Evolutionary conservation across 2,113 vertebrate species (phyloP), one percentile per base, ranked within the genome.

Genomic region (Potamarius usumacintae): DNA sequence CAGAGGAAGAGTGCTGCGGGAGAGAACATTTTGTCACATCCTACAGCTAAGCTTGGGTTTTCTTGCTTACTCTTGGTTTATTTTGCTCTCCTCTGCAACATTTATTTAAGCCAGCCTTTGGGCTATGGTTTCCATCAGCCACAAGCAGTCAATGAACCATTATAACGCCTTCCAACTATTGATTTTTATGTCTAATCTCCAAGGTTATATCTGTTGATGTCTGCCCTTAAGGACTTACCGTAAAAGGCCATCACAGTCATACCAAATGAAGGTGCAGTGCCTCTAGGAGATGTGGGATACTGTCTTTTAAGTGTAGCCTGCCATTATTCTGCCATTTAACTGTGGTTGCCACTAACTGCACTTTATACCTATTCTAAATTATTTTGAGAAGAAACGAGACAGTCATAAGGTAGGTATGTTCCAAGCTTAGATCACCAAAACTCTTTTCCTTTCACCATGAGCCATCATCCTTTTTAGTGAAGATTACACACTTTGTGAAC

Each of bases 71-170:
- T 74, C 74, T 84, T 74, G n/a, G 52, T 58, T 89, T 85, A 87
- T 80, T 42, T 82, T 30, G 25, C 52, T 69, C 12, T 88, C 65
- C n/a, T 76, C 74, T 58, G 83, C 65, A 52, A 48, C 53, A 89
- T 87, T 85, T 62, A 77, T 85, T 82, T 65, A 11, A 83, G 25
- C 7, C 67, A 87, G 80, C 52, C 85, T 81, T 53, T 42, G 63
- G 82, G 52, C 55, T 22, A 9, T 67, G 18, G 60, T 76, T 79
- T 90, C 87, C 65, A 89, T 92, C 71, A 92, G 81, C 82, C 84
- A 48, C 69, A 85, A 74, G 71, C 57, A 87, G 92, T 94, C 93
- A 87, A 92, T 93, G 89, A 65, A 85, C 90, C 89, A 83, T 86
- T 88, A 79, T 18, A 74, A 87, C 85, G 14, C 14, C 90, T 80